Percentiles rank a stretch among this genome's conserved stretches.
Evolutionary conservation across 2,888 invertebrate genomes (phyloP).

Genomic region (Rhingia campestris): DNA sequence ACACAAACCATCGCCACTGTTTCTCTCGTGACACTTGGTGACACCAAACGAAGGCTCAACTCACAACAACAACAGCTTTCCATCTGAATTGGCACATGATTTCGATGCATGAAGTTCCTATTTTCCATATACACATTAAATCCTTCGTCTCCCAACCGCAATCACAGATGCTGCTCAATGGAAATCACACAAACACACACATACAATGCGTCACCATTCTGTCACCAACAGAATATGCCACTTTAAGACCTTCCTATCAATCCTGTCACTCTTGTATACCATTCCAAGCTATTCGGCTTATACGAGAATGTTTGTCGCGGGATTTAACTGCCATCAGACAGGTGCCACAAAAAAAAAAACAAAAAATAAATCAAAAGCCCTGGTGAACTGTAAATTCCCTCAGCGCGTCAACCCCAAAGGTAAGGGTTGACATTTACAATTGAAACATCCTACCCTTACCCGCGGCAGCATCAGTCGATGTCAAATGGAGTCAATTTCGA

Average conservation of each 20-base stretch:
- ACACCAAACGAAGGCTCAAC: conserved; percentile 28
- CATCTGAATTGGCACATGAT: conserved; percentile 43
- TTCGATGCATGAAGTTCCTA: conserved; percentile 28
- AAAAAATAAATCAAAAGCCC: conserved; percentile 10
- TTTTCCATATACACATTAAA: conserved; percentile 1
- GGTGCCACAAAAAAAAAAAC: conserved; percentile 52
- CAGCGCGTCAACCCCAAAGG: not conserved
- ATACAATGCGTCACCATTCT: conserved; percentile 48
- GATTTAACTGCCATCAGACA: conserved; percentile 55
- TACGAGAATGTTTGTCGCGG: not conserved
- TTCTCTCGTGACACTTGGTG: not conserved
- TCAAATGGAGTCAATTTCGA: conserved; percentile 51
- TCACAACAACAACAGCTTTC: conserved; percentile 26
- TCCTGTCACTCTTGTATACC: conserved; percentile 29
- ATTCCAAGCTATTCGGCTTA: not conserved
- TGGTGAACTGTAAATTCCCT: conserved; percentile 31
- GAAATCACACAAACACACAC: conserved; percentile 31
- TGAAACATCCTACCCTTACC: conserved; percentile 26
- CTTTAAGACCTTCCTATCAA: conserved; percentile 64
- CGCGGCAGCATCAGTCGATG: conserved; percentile 20
- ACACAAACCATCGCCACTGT: not conserved
- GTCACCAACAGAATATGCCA: conserved; percentile 57
- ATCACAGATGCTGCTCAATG: conserved; percentile 29
- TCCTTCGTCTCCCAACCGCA: conserved; percentile 46
- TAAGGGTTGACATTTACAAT: conserved; percentile 49